These are phyloP conservation scores for Harpagifer antarcticus DNA, from an alignment of 2,797 vertebrate species.

Conservation along the genomic window DNA sequence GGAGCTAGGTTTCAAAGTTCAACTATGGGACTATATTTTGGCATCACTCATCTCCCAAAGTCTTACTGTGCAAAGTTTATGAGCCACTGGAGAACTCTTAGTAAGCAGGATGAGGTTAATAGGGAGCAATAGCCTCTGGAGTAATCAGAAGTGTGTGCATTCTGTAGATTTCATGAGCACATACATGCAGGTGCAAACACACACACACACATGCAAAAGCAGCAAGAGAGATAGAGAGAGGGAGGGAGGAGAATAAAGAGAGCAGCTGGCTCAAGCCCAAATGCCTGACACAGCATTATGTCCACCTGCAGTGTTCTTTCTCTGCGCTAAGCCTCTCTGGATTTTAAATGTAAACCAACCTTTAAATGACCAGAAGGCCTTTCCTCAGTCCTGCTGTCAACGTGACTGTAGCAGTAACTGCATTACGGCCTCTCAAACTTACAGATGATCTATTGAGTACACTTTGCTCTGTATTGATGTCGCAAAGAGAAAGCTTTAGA, in stretches of 20 bases:
- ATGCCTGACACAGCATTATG: slow-evolving; percentile 71
- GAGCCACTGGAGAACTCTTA: slow-evolving; percentile 61
- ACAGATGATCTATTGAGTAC: slow-evolving; percentile 33
- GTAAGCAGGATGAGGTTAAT: slow-evolving; percentile 74
- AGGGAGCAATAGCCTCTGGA: slow-evolving; percentile 61
- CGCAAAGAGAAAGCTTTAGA: slow-evolving; percentile 7
- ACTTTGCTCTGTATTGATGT: slow-evolving; percentile 19
- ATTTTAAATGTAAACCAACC: slow-evolving; percentile 70
- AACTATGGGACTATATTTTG: slow-evolving; percentile 53
- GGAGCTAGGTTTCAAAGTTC: slow-evolving; percentile 59
- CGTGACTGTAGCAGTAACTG: slow-evolving; percentile 21
- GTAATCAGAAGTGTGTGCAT: slow-evolving; percentile 67
- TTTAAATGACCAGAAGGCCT: slow-evolving; percentile 66
- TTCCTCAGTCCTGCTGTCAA: slow-evolving; percentile 44
- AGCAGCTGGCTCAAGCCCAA: slow-evolving; percentile 69
- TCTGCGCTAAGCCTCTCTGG: slow-evolving; percentile 49
- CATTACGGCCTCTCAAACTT: slow-evolving; percentile 20
- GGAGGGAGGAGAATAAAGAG: slow-evolving; percentile 21
- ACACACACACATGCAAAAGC: slow-evolving; percentile 15
- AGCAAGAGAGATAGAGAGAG: slow-evolving; percentile 3
- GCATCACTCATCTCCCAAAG: slow-evolving; percentile 57
- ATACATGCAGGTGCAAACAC: slow-evolving; percentile 40
- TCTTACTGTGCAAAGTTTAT: slow-evolving; percentile 60
- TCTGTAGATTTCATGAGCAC: slow-evolving; percentile 50
- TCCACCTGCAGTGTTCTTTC: slow-evolving; percentile 70